Conservation (phyloP, 2,113 vertebrate genomes). For the Pavo muticus region DNA sequence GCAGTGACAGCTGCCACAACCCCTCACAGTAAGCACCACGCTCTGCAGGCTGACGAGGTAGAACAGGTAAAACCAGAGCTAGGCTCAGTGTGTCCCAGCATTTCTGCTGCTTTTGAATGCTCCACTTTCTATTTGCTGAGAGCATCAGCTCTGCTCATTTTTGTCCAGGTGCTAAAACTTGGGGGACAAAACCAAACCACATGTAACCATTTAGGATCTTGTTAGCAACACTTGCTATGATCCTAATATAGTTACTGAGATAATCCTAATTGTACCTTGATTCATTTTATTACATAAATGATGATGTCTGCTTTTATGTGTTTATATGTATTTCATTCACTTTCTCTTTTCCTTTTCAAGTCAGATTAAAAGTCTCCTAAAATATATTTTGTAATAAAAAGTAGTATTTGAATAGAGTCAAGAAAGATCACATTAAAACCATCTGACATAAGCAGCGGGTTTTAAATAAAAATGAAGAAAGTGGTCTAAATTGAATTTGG, state of each 20-base stretch:
- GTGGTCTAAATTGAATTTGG: constrained; percentile 25
- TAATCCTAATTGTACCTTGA: neutral
- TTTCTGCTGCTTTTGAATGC: neutral
- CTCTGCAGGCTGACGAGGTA: neutral
- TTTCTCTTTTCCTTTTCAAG: neutral
- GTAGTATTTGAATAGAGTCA: neutral
- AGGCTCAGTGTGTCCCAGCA: rapidly evolving
- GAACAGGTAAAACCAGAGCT: constrained; percentile 3
- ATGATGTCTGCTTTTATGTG: neutral
- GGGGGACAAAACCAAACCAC: neutral
- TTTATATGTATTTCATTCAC: neutral
- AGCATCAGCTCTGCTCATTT: neutral
- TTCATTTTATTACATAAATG: neutral
- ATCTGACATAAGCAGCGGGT: neutral
- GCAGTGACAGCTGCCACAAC: constrained; percentile 58
- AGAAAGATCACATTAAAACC: neutral
- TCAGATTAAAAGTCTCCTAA: neutral
- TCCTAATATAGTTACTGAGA: neutral
- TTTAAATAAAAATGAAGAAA: constrained; percentile 18
- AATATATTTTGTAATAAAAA: neutral
- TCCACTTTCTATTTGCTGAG: neutral
- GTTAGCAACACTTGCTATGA: neutral
- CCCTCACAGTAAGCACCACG: neutral
- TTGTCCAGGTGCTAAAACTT: neutral
- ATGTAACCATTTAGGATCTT: neutral